Base-by-base conservation (phyloP, 2,797 vertebrate genomes). In the Hydrocynus forskahlii region DNA sequence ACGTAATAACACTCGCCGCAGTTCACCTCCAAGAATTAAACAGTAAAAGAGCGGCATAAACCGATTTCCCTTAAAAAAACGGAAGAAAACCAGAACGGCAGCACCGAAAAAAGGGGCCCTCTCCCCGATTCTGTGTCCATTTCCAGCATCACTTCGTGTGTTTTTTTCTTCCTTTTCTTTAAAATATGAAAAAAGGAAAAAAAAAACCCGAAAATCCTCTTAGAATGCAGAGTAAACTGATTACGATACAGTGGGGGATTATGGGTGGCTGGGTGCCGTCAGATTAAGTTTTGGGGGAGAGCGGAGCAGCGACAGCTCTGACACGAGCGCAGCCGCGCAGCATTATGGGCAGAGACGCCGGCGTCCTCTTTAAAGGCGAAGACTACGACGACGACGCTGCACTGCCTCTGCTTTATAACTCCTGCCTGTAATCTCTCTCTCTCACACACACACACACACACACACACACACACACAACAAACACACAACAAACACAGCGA, bases 221-320 rank as follows among this genome's bases (percentile, higher is more conserved):
- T 97, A 97, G 95, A 95, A 96, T 97, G 95, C 95, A 95, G 95
- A 97, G 94, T 96, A 97, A 97, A 97, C 96, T 96, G 96, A 97
- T 97, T 97, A 96, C 92, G 95, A 97, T 96, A 96, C 96, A 95
- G 93, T 92, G 92, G 94, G 94, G 96, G 96, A 97, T 97, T 98
- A 97, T 92, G 92, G 94, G 93, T 95, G 92, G 93, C 95, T 94
- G 94, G 93, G 93, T 94, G 96, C 95, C 97, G 96, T 97, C 96
- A 97, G 95, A 97, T 96, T 97, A 98, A 96, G 88, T 94, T 95
- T 66, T 40, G 63, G 91, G 95, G 92, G 93, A 75, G 60, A 94
- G 92, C 90, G 92, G 95, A 93, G 93, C 95, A 94, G 95, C 95
- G 95, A 95, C 95, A 93, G 94, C 92, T 93, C 94, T 96, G 95